Evolutionary conservation across 2,797 vertebrate genomes (phyloP).

Genomic region (Smutsia gigantea): DNA sequence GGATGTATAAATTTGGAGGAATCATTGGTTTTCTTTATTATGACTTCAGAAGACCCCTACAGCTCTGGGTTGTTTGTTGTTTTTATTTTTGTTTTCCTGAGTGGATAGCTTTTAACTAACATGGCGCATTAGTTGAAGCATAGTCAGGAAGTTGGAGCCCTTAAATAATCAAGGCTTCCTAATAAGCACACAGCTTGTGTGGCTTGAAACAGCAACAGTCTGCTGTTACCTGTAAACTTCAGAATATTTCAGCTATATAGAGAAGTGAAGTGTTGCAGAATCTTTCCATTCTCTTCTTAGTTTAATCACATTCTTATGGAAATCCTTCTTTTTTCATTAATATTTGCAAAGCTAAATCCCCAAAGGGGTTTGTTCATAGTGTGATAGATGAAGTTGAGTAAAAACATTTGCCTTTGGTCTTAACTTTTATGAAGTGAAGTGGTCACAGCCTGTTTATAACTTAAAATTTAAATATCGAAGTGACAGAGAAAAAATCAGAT

Average conservation of each 20-base stretch:
- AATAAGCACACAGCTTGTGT: conserved; percentile 75
- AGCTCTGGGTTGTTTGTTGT: not conserved
- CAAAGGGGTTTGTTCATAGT: conserved; percentile 45
- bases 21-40: not conserved
- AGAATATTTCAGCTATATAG: conserved; percentile 71
- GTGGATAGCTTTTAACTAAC: conserved; percentile 60
- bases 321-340: conserved; percentile 58
- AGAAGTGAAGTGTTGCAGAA: conserved; percentile 69
- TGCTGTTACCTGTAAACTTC: conserved; percentile 78
- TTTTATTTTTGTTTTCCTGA: not conserved
- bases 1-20: not conserved
- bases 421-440: conserved; percentile 65
- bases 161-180: conserved; percentile 75
- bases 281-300: conserved; percentile 43
- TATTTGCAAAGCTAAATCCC: conserved; percentile 16
- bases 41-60: conserved; percentile 1
- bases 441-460: conserved; percentile 48
- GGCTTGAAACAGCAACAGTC: conserved; percentile 65
- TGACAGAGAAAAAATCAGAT: conserved; percentile 43
- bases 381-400: conserved; percentile 53
- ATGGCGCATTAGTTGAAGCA: conserved; percentile 62
- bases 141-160: conserved; percentile 75
- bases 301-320: conserved; percentile 64
- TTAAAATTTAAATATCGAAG: conserved; percentile 69
- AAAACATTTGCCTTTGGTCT: conserved; percentile 46